These are phyloP conservation scores for Telenomus remus DNA, from an alignment of 1,140 invertebrate genomes.

Conservation along the genomic window DNA sequence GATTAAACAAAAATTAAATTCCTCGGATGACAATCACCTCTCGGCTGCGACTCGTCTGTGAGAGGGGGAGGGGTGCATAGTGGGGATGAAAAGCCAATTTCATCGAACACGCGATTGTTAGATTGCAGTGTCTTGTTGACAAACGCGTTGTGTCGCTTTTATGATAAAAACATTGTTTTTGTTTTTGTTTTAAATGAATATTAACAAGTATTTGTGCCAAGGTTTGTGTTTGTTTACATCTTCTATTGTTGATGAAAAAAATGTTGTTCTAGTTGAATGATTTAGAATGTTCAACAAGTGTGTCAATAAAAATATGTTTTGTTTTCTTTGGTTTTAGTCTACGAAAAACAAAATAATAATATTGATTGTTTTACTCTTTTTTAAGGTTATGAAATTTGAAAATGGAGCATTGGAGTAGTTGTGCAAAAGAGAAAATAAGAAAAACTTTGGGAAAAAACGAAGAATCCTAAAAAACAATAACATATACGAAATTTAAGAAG, in stretches of 20 bases:
- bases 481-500: no score
- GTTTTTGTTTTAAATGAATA: no score
- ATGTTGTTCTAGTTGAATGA: no score
- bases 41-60: background rate
- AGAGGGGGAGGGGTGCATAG: conserved; percentile 4
- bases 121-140: conserved; percentile 2
- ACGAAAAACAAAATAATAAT: no score
- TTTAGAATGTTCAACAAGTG: no score
- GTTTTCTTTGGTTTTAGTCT: background rate
- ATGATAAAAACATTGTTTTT: background rate
- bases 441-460: no score
- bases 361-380: no score
- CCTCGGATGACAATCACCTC: conserved; percentile 36
- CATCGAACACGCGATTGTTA: conserved; percentile 11
- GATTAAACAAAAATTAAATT: conserved; percentile 49
- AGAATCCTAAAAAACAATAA: no score
- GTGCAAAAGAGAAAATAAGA: no score
- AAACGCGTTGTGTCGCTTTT: background rate
- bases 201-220: no score
- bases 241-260: background rate
- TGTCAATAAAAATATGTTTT: no score
- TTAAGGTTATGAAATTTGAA: conserved; percentile 2
- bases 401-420: background rate
- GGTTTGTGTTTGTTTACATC: background rate
- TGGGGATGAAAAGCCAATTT: conserved; percentile 15